phyloP scores from a whole-genome alignment of 2,113 vertebrate species.

The Entomyzon cyanotis region DNA sequence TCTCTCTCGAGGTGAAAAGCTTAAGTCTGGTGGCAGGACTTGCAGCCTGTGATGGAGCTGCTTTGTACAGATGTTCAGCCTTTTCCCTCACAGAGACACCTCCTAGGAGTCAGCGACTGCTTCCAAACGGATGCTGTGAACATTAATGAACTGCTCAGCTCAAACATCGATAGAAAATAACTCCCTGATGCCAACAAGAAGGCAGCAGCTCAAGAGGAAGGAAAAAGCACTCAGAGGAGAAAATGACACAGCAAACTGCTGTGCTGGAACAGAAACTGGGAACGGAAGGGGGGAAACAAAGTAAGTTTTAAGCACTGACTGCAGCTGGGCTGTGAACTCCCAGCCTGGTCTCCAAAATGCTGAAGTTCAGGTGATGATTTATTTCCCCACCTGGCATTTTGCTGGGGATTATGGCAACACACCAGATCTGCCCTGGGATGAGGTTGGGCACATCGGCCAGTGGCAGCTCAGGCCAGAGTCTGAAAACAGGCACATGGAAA shows the following conservation, averaged over 20 bases:
- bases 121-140: background rate
- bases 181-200: background rate
- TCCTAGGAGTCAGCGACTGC: background rate
- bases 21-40: background rate
- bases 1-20: background rate
- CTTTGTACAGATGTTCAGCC: background rate
- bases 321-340: background rate
- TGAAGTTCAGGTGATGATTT: background rate
- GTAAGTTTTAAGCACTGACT: fast-evolving
- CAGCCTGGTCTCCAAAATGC: background rate
- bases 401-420: background rate
- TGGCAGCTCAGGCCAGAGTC: background rate
- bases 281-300: fast-evolving
- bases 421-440: background rate
- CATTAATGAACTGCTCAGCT: background rate
- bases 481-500: background rate
- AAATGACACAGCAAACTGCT: background rate
- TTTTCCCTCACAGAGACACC: background rate
- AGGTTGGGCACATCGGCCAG: fast-evolving
- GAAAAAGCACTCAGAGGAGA: background rate
- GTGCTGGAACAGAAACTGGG: background rate
- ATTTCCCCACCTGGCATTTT: fast-evolving
- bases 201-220: background rate
- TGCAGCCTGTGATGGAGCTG: background rate
- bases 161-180: fast-evolving